phyloP scores from a whole-genome alignment of 2,113 vertebrate species.

The Tragelaphus strepsiceros region DNA sequence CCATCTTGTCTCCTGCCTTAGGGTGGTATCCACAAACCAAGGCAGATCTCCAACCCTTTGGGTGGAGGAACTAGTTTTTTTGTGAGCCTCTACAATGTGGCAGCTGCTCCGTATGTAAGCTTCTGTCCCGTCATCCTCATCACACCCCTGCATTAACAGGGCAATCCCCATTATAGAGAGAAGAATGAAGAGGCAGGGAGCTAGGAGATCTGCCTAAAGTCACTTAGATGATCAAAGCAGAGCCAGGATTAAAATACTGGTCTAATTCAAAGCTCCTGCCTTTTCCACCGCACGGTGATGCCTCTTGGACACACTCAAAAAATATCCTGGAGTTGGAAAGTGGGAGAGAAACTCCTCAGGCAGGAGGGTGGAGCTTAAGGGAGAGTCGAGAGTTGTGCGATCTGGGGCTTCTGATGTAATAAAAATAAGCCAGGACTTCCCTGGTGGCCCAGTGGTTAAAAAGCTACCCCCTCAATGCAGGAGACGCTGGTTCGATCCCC shows the following conservation, averaged over 20 bases:
- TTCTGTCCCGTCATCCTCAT: background rate
- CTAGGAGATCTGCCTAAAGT: background rate
- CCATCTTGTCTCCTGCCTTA: background rate
- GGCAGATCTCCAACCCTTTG: background rate
- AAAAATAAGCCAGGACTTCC: background rate
- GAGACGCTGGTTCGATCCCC: background rate
- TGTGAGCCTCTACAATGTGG: background rate
- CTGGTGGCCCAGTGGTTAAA: background rate
- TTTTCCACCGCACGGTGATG: background rate
- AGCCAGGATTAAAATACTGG: background rate
- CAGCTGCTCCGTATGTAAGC: background rate
- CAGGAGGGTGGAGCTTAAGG: background rate
- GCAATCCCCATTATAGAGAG: background rate
- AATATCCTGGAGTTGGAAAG: background rate
- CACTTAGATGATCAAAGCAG: background rate
- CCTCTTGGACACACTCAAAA: background rate
- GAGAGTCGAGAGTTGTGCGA: background rate
- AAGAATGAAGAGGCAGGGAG: background rate
- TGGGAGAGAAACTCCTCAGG: background rate
- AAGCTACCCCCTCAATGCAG: background rate
- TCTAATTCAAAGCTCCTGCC: background rate
- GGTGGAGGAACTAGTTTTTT: background rate
- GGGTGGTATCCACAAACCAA: background rate
- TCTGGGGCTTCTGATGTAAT: background rate
- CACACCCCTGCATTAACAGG: background rate